Conservation (phyloP, 2,797 vertebrate species). For the Cossypha heuglini region DNA sequence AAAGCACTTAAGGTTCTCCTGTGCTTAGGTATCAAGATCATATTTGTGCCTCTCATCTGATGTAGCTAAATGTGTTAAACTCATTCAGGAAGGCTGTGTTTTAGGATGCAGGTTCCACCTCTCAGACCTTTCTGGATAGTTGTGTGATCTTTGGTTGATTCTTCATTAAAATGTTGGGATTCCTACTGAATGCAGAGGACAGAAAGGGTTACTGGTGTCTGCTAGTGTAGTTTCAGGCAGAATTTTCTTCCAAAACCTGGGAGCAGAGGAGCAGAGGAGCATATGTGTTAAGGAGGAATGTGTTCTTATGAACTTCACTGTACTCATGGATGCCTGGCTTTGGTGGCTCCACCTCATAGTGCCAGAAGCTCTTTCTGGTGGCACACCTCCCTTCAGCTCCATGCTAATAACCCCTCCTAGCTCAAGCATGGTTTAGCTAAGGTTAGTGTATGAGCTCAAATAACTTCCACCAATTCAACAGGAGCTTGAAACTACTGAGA, state of each 20-base stretch:
- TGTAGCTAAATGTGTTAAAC: background rate
- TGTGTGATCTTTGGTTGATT: background rate
- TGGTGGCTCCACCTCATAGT: background rate
- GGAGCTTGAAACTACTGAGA: background rate
- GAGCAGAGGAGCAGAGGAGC: background rate
- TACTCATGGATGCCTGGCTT: background rate
- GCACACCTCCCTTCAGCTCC: background rate
- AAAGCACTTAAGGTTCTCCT: background rate
- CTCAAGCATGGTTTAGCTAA: background rate
- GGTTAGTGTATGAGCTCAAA: background rate
- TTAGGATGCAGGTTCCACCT: background rate
- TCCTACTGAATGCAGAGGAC: background rate
- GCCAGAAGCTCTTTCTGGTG: background rate
- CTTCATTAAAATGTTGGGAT: background rate
- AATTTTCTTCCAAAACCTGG: background rate
- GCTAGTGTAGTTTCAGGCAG: background rate
- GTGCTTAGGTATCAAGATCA: background rate
- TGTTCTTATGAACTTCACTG: background rate
- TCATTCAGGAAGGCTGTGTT: background rate
- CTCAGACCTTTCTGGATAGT: background rate
- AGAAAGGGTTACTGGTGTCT: background rate
- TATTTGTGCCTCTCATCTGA: background rate
- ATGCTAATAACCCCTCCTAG: background rate
- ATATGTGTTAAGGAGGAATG: background rate
- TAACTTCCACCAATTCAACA: background rate